Base-by-base conservation (phyloP, 2,797 vertebrate species). In the Acanthurus lineatus region DNA sequence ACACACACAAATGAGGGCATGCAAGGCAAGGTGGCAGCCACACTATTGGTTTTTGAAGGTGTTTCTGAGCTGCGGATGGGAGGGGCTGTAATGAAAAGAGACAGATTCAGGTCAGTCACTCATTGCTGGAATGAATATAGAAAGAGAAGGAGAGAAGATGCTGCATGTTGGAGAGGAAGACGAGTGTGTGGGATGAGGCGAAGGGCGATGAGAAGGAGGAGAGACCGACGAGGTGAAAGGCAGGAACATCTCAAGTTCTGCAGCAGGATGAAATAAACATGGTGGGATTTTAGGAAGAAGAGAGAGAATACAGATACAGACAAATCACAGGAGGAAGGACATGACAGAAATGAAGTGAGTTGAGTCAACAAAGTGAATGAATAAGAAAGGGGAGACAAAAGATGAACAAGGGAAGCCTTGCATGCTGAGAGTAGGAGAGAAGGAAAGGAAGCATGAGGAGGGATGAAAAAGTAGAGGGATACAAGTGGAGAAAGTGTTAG, bases 81-180 rank as follows among this genome's bases (percentile, higher is more conserved):
- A 88, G 0, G 57, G 71, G 86, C 86, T 93, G 75, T 96, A 95
- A 96, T 96, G 89, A 17, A 64, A 94, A 88, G 86, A 93, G 96
- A 96, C 96, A 95, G 94, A 96, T 96, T 95, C 92, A 96, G 96
- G 96, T 96, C 95, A 95, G 77, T 90, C 91, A 88, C 84, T 92
- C 88, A 88, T 79, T 73, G 77, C 85, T 70, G 71, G 73, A 79
- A 90, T 83, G 89, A 89, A 91, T 85, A 89, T 85, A 83, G 81
- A 81, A 87, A 74, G 73, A 87, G 89, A 79, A 84, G 77, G 65
- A 76, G 51, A 91, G 87, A 86, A 88, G 88, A 87, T 82, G 73
- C 75, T 85, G 86, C 66, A 75, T 6, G 44, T 47, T 80, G 76
- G 51, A 85, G 76, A 40, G 73, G 65, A 70, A 60, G 60, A 63